Conservation (phyloP, 2,113 vertebrate species). For the Heterocephalus glaber region DNA sequence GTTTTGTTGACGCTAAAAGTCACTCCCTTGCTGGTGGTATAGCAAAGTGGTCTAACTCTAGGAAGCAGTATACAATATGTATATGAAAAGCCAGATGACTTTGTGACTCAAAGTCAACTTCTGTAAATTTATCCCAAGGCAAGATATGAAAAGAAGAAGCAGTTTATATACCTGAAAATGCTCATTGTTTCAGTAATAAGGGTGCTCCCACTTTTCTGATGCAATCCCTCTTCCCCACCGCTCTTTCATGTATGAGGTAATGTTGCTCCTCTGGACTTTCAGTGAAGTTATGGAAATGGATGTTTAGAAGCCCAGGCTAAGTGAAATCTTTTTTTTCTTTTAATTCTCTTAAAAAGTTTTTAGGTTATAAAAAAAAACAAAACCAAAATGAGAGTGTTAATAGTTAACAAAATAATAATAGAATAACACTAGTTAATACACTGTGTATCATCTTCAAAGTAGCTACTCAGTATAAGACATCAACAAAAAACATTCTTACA, state of each 20-base stretch:
- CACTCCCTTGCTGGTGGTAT: background rate
- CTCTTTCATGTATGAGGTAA: background rate
- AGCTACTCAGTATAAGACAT: background rate
- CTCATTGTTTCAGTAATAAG: background rate
- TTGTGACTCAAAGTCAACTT: background rate
- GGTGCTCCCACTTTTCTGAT: background rate
- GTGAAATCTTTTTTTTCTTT: background rate
- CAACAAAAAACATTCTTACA: background rate
- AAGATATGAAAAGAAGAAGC: background rate
- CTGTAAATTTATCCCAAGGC: conserved; percentile 11
- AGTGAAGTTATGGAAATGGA: background rate
- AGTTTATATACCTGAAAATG: background rate
- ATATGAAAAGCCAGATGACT: background rate
- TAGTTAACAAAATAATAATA: background rate
- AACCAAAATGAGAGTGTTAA: background rate
- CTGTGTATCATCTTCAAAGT: background rate
- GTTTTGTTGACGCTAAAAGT: background rate
- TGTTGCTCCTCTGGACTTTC: background rate
- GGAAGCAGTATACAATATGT: background rate
- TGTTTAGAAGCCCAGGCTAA: background rate
- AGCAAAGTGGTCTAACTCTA: background rate
- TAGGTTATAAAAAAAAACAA: background rate
- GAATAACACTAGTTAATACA: background rate
- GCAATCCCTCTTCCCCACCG: background rate
- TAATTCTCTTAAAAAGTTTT: background rate